Evolutionary conservation across 2,888 invertebrate genomes (phyloP), one percentile per base, ranked within the genome.

Genomic region (Pterostichus niger): DNA sequence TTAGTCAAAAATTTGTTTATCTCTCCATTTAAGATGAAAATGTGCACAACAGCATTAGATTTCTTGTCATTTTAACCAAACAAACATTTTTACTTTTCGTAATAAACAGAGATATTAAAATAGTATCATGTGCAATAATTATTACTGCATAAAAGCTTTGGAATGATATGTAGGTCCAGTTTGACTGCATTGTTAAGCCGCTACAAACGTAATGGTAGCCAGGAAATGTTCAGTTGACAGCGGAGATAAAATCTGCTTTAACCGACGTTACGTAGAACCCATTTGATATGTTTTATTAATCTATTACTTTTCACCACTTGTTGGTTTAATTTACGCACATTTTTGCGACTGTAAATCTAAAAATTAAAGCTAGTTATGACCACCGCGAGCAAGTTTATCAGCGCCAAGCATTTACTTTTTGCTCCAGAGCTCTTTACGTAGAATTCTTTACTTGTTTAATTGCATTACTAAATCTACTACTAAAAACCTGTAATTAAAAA

Each of bases 211-310:
- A 10, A 61, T 61, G 78, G 24, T 24, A 40, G 46, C 52, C 33
- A 78, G 44, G 40, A 78, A 78, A 40, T 78, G 59, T 13, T 17
- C 56, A 54, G 33, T 44, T 77, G 78, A 64, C 79, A 79, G 31
- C n/a, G 10, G 44, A n/a, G 49, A 59, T 79, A 64, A 79, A 64
- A 64, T 79, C 64, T 31, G 35, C 76, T 15, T 17, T 44, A 40
- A 56, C n/a, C 46, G 10, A 31, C 33, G 40, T 46, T 44, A 61
- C 46, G 64, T 59, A 77, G 56, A 77, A 77, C 40, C 40, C 46
- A 79, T 61, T 79, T 24, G 49, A 56, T 46, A 64, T 79, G 49
- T 17, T 79, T 79, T 79, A 79, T 79, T 64, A 56, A 64, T 49
- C 79, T 59, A 61, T 78, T 78, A 78, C 46, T 71, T 71, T 75